A percentile compares a stretch with the other conserved stretches of the same genome.
Evolutionary conservation across 2,113 vertebrate species (phyloP).

Genomic region (Menura novaehollandiae): DNA sequence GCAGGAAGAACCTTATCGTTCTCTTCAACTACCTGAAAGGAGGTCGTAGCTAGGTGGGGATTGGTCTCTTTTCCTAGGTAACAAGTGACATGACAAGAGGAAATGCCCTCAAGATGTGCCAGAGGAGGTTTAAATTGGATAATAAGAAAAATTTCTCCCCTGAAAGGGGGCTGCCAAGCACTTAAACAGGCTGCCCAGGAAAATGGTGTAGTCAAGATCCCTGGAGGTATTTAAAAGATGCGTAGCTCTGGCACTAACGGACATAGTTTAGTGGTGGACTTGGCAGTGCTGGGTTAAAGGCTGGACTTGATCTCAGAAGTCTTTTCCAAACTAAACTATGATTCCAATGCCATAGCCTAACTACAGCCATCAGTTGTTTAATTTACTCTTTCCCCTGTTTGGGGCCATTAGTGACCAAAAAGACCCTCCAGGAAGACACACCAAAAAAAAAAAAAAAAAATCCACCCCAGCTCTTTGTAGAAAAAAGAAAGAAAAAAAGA

Average conservation of each 20-base stretch:
- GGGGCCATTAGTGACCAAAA: not conserved
- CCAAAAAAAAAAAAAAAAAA: not conserved
- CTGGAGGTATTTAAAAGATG: not conserved
- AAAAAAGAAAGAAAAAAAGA: not conserved
- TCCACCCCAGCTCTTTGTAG: accelerated
- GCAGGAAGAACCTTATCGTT: not conserved
- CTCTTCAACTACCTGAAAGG: not conserved
- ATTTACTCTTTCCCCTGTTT: not conserved
- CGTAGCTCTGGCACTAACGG: not conserved
- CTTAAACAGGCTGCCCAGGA: not conserved
- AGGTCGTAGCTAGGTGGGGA: not conserved
- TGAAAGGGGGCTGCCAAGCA: not conserved
- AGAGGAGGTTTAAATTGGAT: not conserved
- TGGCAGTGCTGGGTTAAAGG: not conserved
- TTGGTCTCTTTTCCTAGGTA: not conserved
- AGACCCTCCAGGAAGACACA: accelerated
- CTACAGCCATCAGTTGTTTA: not conserved
- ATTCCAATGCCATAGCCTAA: not conserved
- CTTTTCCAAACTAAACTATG: not conserved
- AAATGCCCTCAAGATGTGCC: not conserved
- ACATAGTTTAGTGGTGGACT: not conserved
- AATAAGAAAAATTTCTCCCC: not conserved
- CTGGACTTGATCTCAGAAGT: not conserved
- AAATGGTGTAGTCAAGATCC: not conserved
- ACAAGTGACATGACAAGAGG: not conserved